Evolutionary conservation across 2,888 invertebrate genomes (phyloP).

Genomic region (Acholoe squamosa): DNA sequence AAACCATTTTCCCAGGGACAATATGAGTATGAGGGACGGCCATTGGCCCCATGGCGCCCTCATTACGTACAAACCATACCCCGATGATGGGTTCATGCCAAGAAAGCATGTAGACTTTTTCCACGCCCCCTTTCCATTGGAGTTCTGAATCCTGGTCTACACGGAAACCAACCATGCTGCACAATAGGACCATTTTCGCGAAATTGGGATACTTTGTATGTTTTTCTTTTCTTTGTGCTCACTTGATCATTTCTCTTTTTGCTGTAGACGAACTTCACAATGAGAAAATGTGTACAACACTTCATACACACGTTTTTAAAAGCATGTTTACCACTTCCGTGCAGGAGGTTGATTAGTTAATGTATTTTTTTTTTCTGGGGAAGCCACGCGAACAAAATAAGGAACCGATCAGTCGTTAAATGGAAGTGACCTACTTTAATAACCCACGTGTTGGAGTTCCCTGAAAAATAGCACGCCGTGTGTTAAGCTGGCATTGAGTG

Average conservation of each 20-base stretch:
- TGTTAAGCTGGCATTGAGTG: no score
- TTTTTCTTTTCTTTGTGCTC: not conserved
- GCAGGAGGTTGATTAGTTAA: not conserved
- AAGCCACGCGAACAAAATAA: conserved; percentile 1
- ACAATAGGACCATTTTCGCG: not conserved
- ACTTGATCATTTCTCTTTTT: not conserved
- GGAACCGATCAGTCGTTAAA: not conserved
- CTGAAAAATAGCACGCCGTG: not conserved
- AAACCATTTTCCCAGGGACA: not conserved
- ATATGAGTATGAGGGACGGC: not conserved
- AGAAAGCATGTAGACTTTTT: conserved; percentile 33
- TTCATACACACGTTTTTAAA: not conserved
- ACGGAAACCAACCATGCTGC: not conserved
- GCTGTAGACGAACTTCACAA: no score
- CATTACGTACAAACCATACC: conserved; percentile 22
- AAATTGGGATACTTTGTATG: not conserved
- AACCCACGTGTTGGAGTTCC: not conserved
- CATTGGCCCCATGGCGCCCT: conserved; percentile 9
- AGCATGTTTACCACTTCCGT: not conserved
- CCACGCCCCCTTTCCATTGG: not conserved
- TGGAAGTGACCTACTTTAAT: not conserved
- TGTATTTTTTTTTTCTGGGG: not conserved
- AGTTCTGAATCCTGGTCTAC: not conserved
- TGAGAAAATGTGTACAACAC: not conserved
- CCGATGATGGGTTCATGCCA: conserved; percentile 21